Evolutionary conservation across 1,140 invertebrate genomes (phyloP), one percentile per base, ranked within the genome.

Genomic region (Caerostris darwini): DNA sequence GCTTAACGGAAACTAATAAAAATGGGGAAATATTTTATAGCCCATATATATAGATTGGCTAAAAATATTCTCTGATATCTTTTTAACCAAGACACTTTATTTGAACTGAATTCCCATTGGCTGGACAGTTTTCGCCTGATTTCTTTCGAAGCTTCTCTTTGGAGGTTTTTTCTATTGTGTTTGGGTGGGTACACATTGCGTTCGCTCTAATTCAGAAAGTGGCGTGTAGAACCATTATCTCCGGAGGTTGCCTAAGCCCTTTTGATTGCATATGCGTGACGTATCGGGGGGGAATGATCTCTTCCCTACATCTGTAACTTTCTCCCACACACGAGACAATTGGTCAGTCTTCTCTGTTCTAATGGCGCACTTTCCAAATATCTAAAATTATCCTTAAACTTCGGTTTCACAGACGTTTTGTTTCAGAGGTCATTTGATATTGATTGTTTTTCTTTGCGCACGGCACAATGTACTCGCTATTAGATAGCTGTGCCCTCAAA

Each of bases 201-300:
- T 85, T 85, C 54, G 17, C 56, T 19, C 54, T 58, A 85, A 57
- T 69, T 89, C 64, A n/a, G n/a, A 6, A 5, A 56, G 61, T 89
- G 34, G 87, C 87, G 87, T 89, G 87, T 89, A 34, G 50, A 6
- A 57, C 87, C 8, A 89, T 89, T 89, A 89, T 56, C 87, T 89
- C 57, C 64, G 87, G 53, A 64, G 50, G 50, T 64, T 89, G 5
- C 61, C 50, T 50, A 57, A 89, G 87, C 64, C 56, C 64, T 69
- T 64, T 56, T 89, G 87, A 89, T 89, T 89, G 87, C 64, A 69
- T n/a, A 89, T 89, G 87, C 87, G 87, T 89, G 87, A 89, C 87
- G 64, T 88, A 88, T 88, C 86, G 67, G 57, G 58, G 86, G 61
- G 61, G 86, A 7, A 10, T 64, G 61, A 64, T 64, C 61, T 87